A percentile compares a stretch with the other conserved stretches of the same genome.
Evolutionary conservation across 2,888 invertebrate genomes (phyloP).

Genomic region (Harpalus rufipes): DNA sequence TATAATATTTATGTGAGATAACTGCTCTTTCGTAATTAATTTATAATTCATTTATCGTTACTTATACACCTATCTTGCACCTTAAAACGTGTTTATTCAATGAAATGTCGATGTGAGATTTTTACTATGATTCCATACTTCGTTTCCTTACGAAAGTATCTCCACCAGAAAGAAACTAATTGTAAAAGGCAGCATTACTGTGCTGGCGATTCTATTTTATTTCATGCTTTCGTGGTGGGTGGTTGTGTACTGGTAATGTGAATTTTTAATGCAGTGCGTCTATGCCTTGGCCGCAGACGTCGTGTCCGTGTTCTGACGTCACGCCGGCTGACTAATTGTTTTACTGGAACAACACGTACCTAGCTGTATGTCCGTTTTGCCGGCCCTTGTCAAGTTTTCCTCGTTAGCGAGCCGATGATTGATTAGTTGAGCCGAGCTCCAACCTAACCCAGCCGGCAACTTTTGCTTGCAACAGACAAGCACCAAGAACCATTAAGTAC

Average conservation of each 20-base stretch:
- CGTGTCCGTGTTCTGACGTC: not conserved
- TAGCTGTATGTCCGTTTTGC: constrained; percentile 57
- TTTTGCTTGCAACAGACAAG: constrained; percentile 24
- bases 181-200: no score
- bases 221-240: no score
- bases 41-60: no score
- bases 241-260: not conserved
- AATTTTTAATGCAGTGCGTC: constrained; percentile 39
- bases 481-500: constrained; percentile 30
- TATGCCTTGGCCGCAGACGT: constrained; percentile 8
- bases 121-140: no score
- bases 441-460: constrained; percentile 1
- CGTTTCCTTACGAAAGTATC: no score
- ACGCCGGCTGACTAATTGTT: constrained; percentile 72
- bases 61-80: no score
- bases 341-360: constrained; percentile 73
- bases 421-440: constrained; percentile 38
- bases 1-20: no score
- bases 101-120: no score
- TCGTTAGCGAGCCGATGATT: constrained; percentile 56
- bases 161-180: no score
- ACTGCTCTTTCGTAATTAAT: no score
- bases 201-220: no score
- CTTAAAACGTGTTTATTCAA: no score
- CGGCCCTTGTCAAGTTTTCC: constrained; percentile 58